Percentiles rank a stretch among this genome's conserved stretches.
phyloP scores from a whole-genome alignment of 2,797 vertebrate species.

The Oreortyx pictus region DNA sequence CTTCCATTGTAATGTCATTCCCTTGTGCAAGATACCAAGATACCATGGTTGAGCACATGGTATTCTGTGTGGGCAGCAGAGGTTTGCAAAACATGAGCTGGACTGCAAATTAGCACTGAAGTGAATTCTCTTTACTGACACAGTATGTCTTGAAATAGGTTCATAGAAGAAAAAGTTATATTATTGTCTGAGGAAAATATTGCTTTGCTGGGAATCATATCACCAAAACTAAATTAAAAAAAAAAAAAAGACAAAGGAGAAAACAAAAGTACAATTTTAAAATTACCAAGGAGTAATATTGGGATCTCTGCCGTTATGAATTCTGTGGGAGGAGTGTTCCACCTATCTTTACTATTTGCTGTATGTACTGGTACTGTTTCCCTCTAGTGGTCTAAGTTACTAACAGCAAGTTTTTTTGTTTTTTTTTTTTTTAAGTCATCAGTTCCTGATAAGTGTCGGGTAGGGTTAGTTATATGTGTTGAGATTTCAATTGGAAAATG shows the following conservation, averaged over 20 bases:
- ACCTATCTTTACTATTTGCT: neutral
- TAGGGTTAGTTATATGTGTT: neutral
- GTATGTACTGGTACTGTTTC: neutral
- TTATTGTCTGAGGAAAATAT: neutral
- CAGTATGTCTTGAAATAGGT: neutral
- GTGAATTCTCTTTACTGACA: neutral
- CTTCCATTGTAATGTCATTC: neutral
- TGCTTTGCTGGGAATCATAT: neutral
- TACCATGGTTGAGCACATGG: neutral
- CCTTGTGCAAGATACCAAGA: neutral
- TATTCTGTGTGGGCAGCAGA: neutral
- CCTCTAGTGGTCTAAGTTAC: conserved; percentile 27
- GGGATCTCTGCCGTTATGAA: neutral
- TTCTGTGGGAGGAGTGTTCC: accelerated
- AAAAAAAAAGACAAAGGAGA: no score
- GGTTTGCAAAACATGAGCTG: neutral
- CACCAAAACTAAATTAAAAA: neutral
- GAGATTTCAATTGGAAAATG: neutral
- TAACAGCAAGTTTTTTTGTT: neutral
- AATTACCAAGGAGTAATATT: neutral
- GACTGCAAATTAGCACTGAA: neutral
- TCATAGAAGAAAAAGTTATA: neutral
- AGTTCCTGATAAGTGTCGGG: neutral
- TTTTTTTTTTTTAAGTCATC: neutral
- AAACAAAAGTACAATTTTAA: neutral